Percentiles rank a stretch among this genome's conserved stretches.
phyloP scores from a whole-genome alignment of 2,797 vertebrate species.

The Nasua narica region DNA sequence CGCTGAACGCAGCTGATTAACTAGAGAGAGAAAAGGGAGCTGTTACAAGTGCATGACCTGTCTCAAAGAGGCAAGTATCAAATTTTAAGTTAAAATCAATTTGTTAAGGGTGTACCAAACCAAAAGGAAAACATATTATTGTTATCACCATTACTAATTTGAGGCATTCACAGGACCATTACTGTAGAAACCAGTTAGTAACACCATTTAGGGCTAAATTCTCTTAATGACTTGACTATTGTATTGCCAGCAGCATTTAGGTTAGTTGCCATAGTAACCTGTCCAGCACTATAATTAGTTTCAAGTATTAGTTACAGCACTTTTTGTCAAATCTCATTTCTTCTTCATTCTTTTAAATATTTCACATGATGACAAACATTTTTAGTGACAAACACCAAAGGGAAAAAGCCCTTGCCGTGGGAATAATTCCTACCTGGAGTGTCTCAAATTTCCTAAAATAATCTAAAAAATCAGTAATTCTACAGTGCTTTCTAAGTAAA shows the following conservation, averaged over 20 bases:
- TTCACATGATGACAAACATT: conserved; percentile 40
- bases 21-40: conserved; percentile 83
- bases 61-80: conserved; percentile 50
- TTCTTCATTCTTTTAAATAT: conserved; percentile 66
- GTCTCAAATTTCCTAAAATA: conserved; percentile 63
- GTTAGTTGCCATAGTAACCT: conserved; percentile 58
- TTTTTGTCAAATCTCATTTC: conserved; percentile 69
- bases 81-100: conserved; percentile 74
- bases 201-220: conserved; percentile 68
- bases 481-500: conserved; percentile 60
- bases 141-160: conserved; percentile 81
- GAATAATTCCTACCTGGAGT: conserved; percentile 62
- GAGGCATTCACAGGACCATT: conserved; percentile 76
- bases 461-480: conserved; percentile 66
- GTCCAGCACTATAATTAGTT: conserved; percentile 58
- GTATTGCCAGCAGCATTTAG: conserved; percentile 54
- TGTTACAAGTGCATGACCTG: conserved; percentile 28
- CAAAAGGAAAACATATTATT: conserved; percentile 77
- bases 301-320: conserved; percentile 75
- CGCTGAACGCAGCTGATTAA: conserved; percentile 97
- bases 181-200: conserved; percentile 77
- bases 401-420: conserved; percentile 64
- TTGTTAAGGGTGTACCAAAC: conserved; percentile 69
- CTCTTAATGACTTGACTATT: conserved; percentile 73
- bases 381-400: conserved; percentile 59